Evolutionary conservation across 2,888 invertebrate species (phyloP).

Genomic region (Aphelenchoides bicaudatus): DNA sequence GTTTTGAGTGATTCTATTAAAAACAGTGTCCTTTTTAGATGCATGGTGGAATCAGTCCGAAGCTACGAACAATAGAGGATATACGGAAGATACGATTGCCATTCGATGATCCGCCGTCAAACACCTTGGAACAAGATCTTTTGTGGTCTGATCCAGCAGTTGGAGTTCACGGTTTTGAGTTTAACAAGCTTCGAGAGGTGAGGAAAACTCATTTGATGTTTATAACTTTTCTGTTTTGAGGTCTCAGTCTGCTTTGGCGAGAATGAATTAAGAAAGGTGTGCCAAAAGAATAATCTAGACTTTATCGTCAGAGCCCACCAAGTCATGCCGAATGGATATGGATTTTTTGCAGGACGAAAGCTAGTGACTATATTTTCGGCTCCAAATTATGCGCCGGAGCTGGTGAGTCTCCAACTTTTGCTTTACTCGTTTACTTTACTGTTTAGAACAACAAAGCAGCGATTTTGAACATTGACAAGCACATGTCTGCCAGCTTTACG

Average conservation of each 20-base stretch:
- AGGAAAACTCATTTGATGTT: no score
- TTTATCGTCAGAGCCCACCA: conserved; percentile 32
- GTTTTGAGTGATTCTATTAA: not conserved
- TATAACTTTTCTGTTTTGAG: no score
- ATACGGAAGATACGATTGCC: conserved; percentile 25
- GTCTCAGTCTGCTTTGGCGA: conserved; percentile 24
- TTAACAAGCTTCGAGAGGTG: conserved; percentile 28
- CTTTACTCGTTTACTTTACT: conserved; percentile 1
- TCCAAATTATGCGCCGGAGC: conserved; percentile 25
- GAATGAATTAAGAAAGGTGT: conserved; percentile 26
- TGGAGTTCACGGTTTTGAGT: conserved; percentile 23
- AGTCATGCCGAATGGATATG: conserved; percentile 35
- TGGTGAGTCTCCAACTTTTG: conserved; percentile 25
- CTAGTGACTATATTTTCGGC: conserved; percentile 34
- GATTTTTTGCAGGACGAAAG: conserved; percentile 30
- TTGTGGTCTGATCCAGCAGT: conserved; percentile 30
- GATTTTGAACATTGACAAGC: conserved; percentile 21
- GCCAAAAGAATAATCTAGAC: conserved; percentile 27
- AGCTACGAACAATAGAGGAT: conserved; percentile 26
- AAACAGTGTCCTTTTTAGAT: no score
- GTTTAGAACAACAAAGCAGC: conserved; percentile 27
- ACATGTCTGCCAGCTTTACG: conserved; percentile 20
- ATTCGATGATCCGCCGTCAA: conserved; percentile 17
- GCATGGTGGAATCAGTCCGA: conserved; percentile 33
- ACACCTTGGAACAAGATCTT: conserved; percentile 27